Base-by-base conservation (phyloP, 2,888 invertebrate species). In the Automeris io region DNA sequence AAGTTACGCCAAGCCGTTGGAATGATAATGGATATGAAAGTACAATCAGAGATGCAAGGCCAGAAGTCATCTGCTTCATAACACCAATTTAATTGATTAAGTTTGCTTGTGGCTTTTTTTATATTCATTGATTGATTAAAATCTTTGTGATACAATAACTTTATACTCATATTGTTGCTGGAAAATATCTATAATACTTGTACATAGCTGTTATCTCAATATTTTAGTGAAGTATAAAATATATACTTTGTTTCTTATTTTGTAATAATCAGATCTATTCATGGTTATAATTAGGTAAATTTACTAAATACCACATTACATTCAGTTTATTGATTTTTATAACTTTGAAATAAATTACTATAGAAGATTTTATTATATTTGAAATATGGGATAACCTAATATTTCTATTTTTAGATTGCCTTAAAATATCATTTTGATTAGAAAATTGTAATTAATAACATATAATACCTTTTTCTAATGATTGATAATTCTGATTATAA, bases 1-100 rank as follows among this genome's bases (percentile, higher is more conserved):
- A 92, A 91, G 74, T 91, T 95, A 46, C 88, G 94, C 46, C 93
- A 93, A 72, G 92, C 93, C 22, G 91, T 95, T 41, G 88, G 92
- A 47, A 92, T 92, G 68, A 91, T 94, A 39, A 90, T 94, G 70
- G 93, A 94, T 68, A 89, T 91, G 78, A 95, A 94, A 73, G 57
- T 92, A 43, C 90, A 91, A 57, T 81, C 85, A 2, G 88, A 81
- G 47, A 61, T 70, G 23, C 80, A 81, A 42, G 75, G 76, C n/a
- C 71, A 79, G 37, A 82, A 79, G 35, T 52, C 74, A 0, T 56
- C 75, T 2, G 47, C 5, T 32, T 12, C 11, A 24, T 23, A 29
- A 13, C 21, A 21, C 5, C 13, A 9, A 7, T 23, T 7, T 12
- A 12, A 16, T n/a, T 19, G 11, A 32, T 7, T 4, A 29, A 4